Conservation (phyloP, 2,888 invertebrate species). For the Noctua janthe region DNA sequence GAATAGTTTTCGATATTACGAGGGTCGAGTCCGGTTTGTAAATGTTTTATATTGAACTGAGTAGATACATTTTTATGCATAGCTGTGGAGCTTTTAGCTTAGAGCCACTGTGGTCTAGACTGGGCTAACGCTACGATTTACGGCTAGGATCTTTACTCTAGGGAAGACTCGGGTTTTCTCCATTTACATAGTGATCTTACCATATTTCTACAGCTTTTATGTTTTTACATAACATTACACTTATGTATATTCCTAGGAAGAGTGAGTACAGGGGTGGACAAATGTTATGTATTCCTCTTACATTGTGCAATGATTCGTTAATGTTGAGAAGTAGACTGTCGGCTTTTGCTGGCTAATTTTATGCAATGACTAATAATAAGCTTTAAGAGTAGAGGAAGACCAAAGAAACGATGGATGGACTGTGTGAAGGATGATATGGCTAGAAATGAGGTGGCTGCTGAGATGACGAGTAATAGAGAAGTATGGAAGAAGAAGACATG, state of each 20-base stretch:
- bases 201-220: constrained; percentile 49
- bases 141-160: constrained; percentile 43
- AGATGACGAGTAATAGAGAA: no score
- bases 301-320: neutral
- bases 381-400: no score
- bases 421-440: no score
- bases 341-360: neutral
- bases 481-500: no score
- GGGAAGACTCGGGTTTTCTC: constrained; percentile 48
- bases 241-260: neutral
- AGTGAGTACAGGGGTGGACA: neutral
- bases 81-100: constrained; percentile 29
- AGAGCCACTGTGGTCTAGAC: constrained; percentile 35
- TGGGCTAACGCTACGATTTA: constrained; percentile 47
- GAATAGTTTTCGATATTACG: constrained; percentile 28
- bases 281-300: neutral
- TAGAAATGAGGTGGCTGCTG: no score
- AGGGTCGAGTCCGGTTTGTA: constrained; percentile 12
- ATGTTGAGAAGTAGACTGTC: neutral
- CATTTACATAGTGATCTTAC: constrained; percentile 53
- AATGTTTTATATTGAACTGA: constrained; percentile 17
- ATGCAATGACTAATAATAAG: neutral
- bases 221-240: constrained; percentile 46
- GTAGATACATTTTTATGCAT: constrained; percentile 40
- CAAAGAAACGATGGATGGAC: no score